A percentile compares a stretch with the other conserved stretches of the same genome.
Evolutionary conservation across 2,888 invertebrate species (phyloP).

Genomic region (Erebia ligea): DNA sequence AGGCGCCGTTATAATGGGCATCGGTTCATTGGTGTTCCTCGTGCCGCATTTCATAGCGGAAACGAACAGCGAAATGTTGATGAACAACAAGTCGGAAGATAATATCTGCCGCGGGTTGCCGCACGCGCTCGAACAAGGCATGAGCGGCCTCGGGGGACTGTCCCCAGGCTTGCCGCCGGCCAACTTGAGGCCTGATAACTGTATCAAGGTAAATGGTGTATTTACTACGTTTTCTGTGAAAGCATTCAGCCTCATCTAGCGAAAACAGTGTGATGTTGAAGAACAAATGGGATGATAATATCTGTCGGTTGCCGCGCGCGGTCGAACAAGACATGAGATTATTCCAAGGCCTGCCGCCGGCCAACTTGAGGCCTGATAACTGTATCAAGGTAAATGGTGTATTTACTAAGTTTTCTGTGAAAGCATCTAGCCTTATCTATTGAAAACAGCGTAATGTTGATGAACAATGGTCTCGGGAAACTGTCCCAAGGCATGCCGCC

Average conservation of each 20-base stretch:
- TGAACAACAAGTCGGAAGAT: constrained; percentile 81
- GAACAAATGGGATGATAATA: constrained; percentile 88
- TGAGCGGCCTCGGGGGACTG: constrained; percentile 88
- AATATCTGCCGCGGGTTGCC: constrained; percentile 90
- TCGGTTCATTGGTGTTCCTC: constrained; percentile 96
- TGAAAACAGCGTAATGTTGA: too few species aligned
- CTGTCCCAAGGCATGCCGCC: constrained; percentile 89
- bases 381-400: too few species aligned
- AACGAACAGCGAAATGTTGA: constrained; percentile 63
- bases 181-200: constrained; percentile 85
- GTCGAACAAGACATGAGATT: constrained; percentile 88
- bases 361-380: constrained; percentile 86
- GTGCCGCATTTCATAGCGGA: constrained; percentile 96
- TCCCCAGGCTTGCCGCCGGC: constrained; percentile 89
- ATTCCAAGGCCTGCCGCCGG: constrained; percentile 88
- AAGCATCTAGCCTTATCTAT: too few species aligned
- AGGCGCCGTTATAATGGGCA: constrained; percentile 96
- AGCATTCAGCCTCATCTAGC: background rate
- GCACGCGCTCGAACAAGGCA: constrained; percentile 87
- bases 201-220: too few species aligned
- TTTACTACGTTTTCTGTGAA: too few species aligned
- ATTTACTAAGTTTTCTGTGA: too few species aligned
- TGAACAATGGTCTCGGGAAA: constrained; percentile 53
- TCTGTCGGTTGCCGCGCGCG: constrained; percentile 89
- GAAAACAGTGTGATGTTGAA: too few species aligned